Base-by-base conservation (phyloP, 2,888 invertebrate species). In the Cosmopolites sordidus region DNA sequence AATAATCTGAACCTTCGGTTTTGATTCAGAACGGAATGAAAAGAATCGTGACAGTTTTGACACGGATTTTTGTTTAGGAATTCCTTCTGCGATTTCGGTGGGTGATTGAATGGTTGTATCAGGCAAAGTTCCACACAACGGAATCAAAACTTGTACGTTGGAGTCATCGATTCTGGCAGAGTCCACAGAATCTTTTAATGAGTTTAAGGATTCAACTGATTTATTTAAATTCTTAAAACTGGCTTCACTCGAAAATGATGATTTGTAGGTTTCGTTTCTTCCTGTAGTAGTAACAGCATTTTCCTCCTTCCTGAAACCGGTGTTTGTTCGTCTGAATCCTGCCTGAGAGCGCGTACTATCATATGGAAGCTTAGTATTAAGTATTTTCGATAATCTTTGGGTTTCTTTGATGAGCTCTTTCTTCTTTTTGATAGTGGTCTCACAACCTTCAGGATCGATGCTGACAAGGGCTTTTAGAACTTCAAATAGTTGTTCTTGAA, bases 401-500 rank as follows among this genome's bases (percentile, higher is more conserved):
- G 62, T 63, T 38, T 56, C 58, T 1, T 42, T 15, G 18, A 63
- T 62, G 12, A 64, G 40, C 9, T 47, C 39, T 22, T 55, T 60
- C 29, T 56, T 61, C 30, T 56, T 56, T 30, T 49, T 43, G 2
- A 47, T 46, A 16, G 54, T 56, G 8, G 40, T 46, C 38, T 58
- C 59, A 42, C 58, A 56, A 18, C 38, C 54, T 29, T 56, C 56
- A 11, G 54, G 52, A 17, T 60, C 60, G 14, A 64, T 59, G 27
- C 57, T 63, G 2, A 61, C 60, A 17, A 64, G 60, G 30, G 55
- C 57, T 6, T 62, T 62, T 37, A 64, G 48, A 14, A 62, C 57
- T 15, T 61, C 60, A 43, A 64, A 64, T 5, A 64, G 43, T 39
- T 63, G 58, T 41, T 64, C 62, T 56, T 63, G 63, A 40, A 64